phyloP scores from a whole-genome alignment of 2,888 invertebrate genomes.

The Emmelina monodactyla region DNA sequence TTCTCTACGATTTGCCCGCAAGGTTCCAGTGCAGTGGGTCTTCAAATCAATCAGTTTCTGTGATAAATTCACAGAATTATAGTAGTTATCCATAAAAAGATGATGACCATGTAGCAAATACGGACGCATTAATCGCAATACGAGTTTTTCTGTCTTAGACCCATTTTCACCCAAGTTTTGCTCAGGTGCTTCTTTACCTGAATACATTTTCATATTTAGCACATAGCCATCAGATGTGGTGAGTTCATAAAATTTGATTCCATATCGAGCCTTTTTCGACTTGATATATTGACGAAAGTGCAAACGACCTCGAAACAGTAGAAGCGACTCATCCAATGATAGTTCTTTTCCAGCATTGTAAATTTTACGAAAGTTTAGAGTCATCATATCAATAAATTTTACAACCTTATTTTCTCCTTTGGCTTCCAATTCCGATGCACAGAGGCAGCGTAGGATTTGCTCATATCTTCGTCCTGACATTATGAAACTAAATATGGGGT shows the following conservation, averaged over 20 bases:
- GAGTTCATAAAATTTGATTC: conserved; percentile 22
- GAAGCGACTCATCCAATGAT: conserved; percentile 19
- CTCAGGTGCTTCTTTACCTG: conserved; percentile 13
- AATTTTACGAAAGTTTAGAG: conserved; percentile 15
- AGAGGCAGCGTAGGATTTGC: too few species aligned
- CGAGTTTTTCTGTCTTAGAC: conserved; percentile 16
- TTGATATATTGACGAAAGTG: conserved; percentile 20
- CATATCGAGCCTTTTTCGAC: conserved; percentile 21
- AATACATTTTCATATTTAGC: conserved; percentile 20
- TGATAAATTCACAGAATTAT: conserved; percentile 14
- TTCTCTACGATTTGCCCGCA: conserved; percentile 15
- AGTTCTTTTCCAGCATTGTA: conserved; percentile 17
- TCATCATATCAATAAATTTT: conserved; percentile 15
- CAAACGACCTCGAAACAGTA: conserved; percentile 19
- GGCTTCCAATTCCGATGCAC: too few species aligned
- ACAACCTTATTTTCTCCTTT: conserved; percentile 17
- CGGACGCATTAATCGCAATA: conserved; percentile 15
- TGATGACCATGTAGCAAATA: conserved; percentile 18
- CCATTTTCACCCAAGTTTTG: too few species aligned
- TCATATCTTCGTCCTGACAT: too few species aligned
- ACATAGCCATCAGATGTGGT: conserved; percentile 22
- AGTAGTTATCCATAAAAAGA: conserved; percentile 18
- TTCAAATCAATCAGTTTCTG: conserved; percentile 15
- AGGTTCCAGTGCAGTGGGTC: conserved; percentile 17
- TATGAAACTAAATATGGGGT: too few species aligned